Percentiles rank a stretch among this genome's conserved stretches.
Conservation (phyloP, 2,888 invertebrate species). For the Noctua fimbriata region DNA sequence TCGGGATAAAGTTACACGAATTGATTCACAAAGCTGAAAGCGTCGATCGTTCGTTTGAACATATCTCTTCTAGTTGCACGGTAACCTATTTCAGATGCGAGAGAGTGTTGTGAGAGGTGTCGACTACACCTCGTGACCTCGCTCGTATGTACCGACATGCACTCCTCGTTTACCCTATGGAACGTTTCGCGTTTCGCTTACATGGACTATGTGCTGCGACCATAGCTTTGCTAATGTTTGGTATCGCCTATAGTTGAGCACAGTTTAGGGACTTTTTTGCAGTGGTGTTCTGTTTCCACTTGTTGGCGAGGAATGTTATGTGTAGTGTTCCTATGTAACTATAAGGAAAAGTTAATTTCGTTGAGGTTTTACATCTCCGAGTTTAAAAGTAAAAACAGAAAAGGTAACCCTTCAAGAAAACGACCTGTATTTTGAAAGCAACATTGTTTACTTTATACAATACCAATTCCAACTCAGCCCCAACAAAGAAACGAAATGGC, state of each 20-base stretch:
- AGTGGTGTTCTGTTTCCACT: background rate
- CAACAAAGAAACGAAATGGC: constrained; percentile 31
- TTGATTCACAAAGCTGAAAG: constrained; percentile 19
- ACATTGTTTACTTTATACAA: constrained; percentile 38
- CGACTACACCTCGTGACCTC: constrained; percentile 54
- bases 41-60: constrained; percentile 12
- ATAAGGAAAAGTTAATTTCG: background rate
- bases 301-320: background rate
- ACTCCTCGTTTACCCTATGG: constrained; percentile 10
- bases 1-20: background rate
- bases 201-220: constrained; percentile 13
- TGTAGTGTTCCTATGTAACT: background rate
- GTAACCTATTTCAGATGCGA: constrained; percentile 53
- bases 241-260: background rate
- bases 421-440: constrained; percentile 12
- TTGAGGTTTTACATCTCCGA: constrained; percentile 2
- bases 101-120: constrained; percentile 42
- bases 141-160: constrained; percentile 10
- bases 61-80: constrained; percentile 11
- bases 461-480: constrained; percentile 17
- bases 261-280: background rate
- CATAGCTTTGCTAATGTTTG: constrained; percentile 28
- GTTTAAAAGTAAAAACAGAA: constrained; percentile 6
- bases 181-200: constrained; percentile 45
- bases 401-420: background rate